phyloP scores from a whole-genome alignment of 2,797 vertebrate species.

The Leptodactylus fallax region DNA sequence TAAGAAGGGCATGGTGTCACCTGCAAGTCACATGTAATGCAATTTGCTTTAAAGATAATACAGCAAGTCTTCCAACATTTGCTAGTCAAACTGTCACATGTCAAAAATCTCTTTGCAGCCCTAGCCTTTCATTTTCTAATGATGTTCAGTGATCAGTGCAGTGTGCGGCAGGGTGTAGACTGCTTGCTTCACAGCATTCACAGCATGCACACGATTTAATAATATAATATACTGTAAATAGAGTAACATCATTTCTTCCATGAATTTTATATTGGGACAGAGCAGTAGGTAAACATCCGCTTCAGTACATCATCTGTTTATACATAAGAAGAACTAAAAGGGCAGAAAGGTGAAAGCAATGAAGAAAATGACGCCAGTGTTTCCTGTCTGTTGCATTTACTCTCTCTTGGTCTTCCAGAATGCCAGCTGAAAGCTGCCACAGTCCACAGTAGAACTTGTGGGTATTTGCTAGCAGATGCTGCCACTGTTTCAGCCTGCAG shows the following conservation, averaged over 20 bases:
- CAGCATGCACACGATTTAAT: background rate
- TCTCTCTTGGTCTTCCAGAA: constrained; percentile 58
- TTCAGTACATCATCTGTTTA: background rate
- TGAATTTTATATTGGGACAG: background rate
- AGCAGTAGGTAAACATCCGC: constrained; percentile 24
- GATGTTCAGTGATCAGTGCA: background rate
- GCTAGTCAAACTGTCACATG: background rate
- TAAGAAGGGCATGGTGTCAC: background rate
- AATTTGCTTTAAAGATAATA: background rate
- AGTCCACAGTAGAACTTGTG: constrained; percentile 69
- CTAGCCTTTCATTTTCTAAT: background rate
- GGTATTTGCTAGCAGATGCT: constrained; percentile 83
- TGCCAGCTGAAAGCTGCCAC: constrained; percentile 68
- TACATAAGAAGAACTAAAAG: constrained; percentile 37
- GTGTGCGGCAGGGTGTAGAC: background rate
- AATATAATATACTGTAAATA: background rate
- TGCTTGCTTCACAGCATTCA: background rate
- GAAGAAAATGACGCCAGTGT: constrained; percentile 40
- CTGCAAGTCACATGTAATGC: background rate
- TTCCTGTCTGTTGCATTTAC: constrained; percentile 61
- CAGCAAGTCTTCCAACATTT: background rate
- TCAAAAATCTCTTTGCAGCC: background rate
- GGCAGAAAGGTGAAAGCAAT: constrained; percentile 37
- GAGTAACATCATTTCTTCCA: constrained; percentile 6
- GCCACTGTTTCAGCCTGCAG: constrained; percentile 77